Base-by-base conservation (phyloP, 2,888 invertebrate genomes). In the Thalpophila matura region DNA sequence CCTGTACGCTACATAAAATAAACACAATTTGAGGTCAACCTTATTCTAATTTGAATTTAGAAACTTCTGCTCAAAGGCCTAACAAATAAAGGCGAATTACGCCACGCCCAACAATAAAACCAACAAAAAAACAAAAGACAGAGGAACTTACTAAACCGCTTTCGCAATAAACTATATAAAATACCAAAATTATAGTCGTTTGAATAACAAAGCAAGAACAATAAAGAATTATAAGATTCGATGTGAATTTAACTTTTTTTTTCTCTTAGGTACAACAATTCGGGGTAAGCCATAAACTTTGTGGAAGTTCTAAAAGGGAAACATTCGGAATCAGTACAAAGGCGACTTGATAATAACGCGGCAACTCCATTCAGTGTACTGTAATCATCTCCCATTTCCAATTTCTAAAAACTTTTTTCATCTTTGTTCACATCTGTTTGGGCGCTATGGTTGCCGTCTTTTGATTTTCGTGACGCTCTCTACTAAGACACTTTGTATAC, bases 371-470 rank as follows among this genome's bases (percentile, higher is more conserved):
- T 94, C 89, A 86, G 82, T 90, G 92, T 92, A 92, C 91, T 89
- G 93, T 93, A 93, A 94, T 94, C 92, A 93, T 94, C 91, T 89
- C 80, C 88, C 88, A 90, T 91, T 91, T 85, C 88, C 89, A 91
- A 92, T 92, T 89, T 89, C 86, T 81, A 80, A 88, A n/a, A 94
- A 94, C 91, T 94, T 94, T 94, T 94, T 94, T 94, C 94, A 94
- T 94, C 90, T 94, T 87, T 91, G 90, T 92, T 89, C 91, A 89
- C 93, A 94, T 94, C 94, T 93, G 94, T 89, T 92, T 87, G 85
- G 85, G 76, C 82, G 86, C 85, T 87, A 87, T 83, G 82, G 81
- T 79, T 82, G 83, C 77, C 81, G 83, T 84, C 85, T 90, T 89
- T 90, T 88, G 87, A 90, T 91, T 88, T 84, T 82, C 69, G 70